Conservation (phyloP, 2,797 vertebrate genomes). For the Alauda arvensis region DNA sequence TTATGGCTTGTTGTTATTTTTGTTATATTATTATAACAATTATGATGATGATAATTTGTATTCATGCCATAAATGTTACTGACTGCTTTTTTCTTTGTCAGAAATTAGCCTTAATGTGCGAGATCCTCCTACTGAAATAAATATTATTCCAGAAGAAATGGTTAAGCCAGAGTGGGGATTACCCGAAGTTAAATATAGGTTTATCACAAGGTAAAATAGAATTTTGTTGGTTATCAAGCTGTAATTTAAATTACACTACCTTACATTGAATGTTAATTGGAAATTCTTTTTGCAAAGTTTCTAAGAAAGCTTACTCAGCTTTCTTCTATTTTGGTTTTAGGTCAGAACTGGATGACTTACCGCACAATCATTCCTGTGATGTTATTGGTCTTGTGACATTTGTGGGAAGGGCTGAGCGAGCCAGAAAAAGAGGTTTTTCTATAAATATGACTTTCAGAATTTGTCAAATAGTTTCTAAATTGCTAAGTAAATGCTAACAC, state of each 20-base stretch:
- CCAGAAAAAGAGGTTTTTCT: constrained; percentile 76
- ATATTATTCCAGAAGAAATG: constrained; percentile 80
- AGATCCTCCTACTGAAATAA: constrained; percentile 80
- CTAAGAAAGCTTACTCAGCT: background rate
- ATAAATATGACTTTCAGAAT: constrained; percentile 62
- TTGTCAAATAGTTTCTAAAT: background rate
- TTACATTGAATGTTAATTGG: background rate
- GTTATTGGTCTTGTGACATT: constrained; percentile 87
- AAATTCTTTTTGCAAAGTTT: background rate
- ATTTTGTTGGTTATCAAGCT: background rate
- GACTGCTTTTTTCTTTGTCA: constrained; percentile 31
- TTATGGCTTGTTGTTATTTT: background rate
- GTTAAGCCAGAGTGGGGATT: constrained; percentile 86
- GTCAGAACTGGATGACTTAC: constrained; percentile 73
- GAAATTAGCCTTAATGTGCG: constrained; percentile 87
- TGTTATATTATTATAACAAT: background rate
- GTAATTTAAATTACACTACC: background rate
- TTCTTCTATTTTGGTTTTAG: constrained; percentile 56
- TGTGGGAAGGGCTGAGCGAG: constrained; percentile 85
- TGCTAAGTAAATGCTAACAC: background rate
- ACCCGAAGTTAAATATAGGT: constrained; percentile 82
- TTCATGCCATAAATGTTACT: background rate
- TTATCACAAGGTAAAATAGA: constrained; percentile 79
- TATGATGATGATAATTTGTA: background rate
- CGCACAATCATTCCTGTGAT: constrained; percentile 80